These are phyloP conservation scores for Periophthalmus modestus DNA, from an alignment of 2,113 vertebrate species.

Conservation along the genomic window DNA sequence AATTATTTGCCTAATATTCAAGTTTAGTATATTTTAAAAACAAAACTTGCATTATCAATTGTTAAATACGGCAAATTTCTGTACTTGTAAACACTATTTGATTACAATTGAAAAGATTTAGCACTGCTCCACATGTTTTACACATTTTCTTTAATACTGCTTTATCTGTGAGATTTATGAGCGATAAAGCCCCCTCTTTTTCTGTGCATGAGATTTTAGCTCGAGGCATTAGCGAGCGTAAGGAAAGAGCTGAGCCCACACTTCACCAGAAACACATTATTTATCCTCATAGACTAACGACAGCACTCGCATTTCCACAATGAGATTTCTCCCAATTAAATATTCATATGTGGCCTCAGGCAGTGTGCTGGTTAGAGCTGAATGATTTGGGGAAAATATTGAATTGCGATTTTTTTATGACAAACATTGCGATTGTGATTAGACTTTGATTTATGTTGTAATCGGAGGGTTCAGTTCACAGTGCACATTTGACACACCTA, in stretches of 20 bases:
- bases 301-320: slow-evolving; percentile 67
- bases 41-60: no score
- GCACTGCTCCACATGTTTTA: not conserved
- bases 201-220: slow-evolving; percentile 17
- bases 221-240: slow-evolving; percentile 1
- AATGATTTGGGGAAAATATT: not conserved
- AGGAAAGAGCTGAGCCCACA: slow-evolving; percentile 58
- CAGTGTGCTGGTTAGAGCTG: slow-evolving; percentile 21
- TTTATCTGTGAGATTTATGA: slow-evolving; percentile 2
- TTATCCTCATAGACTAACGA: slow-evolving; percentile 70
- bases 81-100: no score
- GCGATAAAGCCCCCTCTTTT: not conserved
- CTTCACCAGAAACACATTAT: slow-evolving; percentile 68
- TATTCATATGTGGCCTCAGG: slow-evolving; percentile 65
- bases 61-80: no score
- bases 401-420: not conserved
- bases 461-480: not conserved
- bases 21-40: no score
- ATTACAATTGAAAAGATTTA: not conserved
- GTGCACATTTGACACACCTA: not conserved
- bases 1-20: no score
- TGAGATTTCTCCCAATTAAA: slow-evolving; percentile 71
- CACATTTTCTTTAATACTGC: not conserved
- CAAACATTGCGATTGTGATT: not conserved
- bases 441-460: not conserved